phyloP scores from a whole-genome alignment of 2,888 invertebrate species.

The Empis livida region DNA sequence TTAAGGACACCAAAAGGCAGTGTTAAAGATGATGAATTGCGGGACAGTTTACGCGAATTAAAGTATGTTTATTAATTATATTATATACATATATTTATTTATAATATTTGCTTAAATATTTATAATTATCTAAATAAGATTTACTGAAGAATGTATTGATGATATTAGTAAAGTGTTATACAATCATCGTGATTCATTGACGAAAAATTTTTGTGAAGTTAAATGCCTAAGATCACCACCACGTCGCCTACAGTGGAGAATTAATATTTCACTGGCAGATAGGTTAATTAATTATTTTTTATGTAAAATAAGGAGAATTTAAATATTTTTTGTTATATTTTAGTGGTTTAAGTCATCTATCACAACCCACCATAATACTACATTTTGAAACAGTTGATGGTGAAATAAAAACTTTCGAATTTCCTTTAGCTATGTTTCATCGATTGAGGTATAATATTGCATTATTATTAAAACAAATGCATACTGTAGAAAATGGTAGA shows the following conservation, averaged over 20 bases:
- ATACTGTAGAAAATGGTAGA: constrained; percentile 18
- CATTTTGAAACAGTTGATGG: constrained; percentile 39
- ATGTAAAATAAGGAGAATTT: neutral
- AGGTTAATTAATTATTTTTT: too few relatives aligned
- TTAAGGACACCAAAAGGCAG: constrained; percentile 35
- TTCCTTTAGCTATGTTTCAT: constrained; percentile 40
- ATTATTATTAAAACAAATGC: constrained; percentile 38
- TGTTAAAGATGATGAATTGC: constrained; percentile 37
- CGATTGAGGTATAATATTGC: constrained; percentile 39
- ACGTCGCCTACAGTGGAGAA: constrained; percentile 38
- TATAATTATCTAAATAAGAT: neutral
- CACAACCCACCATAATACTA: constrained; percentile 39
- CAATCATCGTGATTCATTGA: constrained; percentile 35
- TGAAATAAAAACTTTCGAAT: constrained; percentile 36
- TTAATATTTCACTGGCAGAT: constrained; percentile 40
- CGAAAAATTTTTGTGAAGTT: constrained; percentile 30
- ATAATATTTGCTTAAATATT: neutral
- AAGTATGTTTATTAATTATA: constrained; percentile 21
- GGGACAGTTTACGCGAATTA: constrained; percentile 37
- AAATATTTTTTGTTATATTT: constrained; percentile 7
- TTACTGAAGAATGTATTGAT: constrained; percentile 34
- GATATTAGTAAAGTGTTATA: constrained; percentile 40
- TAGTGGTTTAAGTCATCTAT: constrained; percentile 31
- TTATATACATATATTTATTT: neutral
- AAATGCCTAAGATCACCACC: constrained; percentile 34